A percentile compares a stretch with the other conserved stretches of the same genome.
Evolutionary conservation across 2,888 invertebrate genomes (phyloP).

Genomic region (Spodoptera exigua): DNA sequence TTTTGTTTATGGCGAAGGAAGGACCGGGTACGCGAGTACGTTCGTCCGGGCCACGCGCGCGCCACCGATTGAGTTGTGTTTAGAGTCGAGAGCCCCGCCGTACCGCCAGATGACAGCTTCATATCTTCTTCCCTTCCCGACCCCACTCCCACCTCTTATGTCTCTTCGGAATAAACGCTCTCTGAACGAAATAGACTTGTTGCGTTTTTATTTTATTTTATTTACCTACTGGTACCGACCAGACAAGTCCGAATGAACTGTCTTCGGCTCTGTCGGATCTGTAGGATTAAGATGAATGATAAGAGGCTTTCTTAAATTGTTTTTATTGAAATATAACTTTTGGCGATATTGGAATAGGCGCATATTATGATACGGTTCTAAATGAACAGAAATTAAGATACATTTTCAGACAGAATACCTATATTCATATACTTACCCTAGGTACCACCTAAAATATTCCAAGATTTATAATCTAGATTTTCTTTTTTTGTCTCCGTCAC

Average conservation of each 20-base stretch:
- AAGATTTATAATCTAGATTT: conserved; percentile 12
- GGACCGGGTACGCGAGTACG: conserved; percentile 52
- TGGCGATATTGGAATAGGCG: neutral
- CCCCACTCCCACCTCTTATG: conserved; percentile 64
- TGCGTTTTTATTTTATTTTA: conserved; percentile 80
- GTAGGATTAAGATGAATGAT: conserved; percentile 67
- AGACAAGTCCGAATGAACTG: conserved; percentile 67
- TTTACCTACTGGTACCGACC: conserved; percentile 66
- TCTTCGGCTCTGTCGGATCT: conserved; percentile 67
- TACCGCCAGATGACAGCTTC: conserved; percentile 82
- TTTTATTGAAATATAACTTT: conserved; percentile 19
- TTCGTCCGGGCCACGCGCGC: conserved; percentile 75
- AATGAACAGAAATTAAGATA: too few relatives aligned
- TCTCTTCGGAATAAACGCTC: conserved; percentile 63
- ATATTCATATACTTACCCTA: too few relatives aligned
- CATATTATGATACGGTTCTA: neutral
- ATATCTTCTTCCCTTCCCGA: conserved; percentile 74
- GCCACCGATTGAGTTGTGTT: conserved; percentile 64
- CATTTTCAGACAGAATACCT: too few relatives aligned
- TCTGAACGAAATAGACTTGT: conserved; percentile 80
- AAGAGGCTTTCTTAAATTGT: conserved; percentile 35
- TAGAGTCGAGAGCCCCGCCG: conserved; percentile 61
- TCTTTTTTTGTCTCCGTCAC: conserved; percentile 16
- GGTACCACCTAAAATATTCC: too few relatives aligned
- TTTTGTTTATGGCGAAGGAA: conserved; percentile 59